These are phyloP conservation scores for Cololabis saira DNA, from an alignment of 2,113 vertebrate species.

Conservation along the genomic window DNA sequence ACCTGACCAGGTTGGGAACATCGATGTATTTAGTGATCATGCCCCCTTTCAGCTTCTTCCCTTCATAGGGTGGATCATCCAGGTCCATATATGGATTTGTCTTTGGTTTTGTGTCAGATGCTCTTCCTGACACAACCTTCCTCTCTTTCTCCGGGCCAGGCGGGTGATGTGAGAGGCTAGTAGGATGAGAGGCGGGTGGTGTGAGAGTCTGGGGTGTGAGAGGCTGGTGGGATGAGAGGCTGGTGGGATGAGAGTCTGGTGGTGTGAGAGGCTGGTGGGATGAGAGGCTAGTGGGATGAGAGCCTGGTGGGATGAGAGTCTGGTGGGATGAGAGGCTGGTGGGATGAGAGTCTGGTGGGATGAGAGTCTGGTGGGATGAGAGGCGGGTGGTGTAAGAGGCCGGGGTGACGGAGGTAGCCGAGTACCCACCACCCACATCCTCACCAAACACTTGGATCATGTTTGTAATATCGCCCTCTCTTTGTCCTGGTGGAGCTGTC, in stretches of 20 bases:
- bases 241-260: too few species aligned
- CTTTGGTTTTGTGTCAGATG: background rate
- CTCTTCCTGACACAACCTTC: background rate
- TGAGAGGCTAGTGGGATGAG: background rate
- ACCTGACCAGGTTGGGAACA: too few species aligned
- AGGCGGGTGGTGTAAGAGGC: too few species aligned
- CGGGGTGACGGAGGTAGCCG: background rate
- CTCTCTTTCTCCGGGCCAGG: background rate
- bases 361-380: background rate
- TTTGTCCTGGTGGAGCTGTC: too few species aligned
- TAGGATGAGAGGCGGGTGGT: background rate
- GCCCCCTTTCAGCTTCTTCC: background rate
- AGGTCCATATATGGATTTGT: background rate
- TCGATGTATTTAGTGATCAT: too few species aligned
- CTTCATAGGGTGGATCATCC: background rate
- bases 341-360: background rate
- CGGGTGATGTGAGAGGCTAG: background rate
- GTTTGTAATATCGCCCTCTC: too few species aligned
- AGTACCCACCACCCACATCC: too few species aligned
- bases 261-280: too few species aligned
- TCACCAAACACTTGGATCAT: too few species aligned
- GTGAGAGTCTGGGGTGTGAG: background rate
- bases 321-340: too few species aligned
- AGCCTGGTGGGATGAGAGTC: too few species aligned
- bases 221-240: background rate